Percentiles rank a stretch among this genome's conserved stretches.
Evolutionary conservation across 2,797 vertebrate genomes (phyloP).

Genomic region (Monodelphis domestica): DNA sequence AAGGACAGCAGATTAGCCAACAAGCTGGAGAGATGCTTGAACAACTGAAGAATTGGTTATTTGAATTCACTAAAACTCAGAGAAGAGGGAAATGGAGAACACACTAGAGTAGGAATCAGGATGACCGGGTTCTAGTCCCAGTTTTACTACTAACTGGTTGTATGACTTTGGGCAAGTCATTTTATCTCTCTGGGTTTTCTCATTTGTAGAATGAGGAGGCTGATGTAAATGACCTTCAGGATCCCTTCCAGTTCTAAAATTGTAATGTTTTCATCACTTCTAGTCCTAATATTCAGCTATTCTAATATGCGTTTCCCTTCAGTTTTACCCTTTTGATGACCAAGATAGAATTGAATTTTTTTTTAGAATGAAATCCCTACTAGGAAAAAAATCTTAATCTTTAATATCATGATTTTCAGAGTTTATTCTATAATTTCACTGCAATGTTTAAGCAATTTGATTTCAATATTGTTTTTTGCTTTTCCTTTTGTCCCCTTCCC

Average conservation of each 20-base stretch:
- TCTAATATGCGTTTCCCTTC: conserved; percentile 21
- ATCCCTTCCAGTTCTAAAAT: no score
- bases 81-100: conserved; percentile 21
- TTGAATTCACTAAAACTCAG: conserved; percentile 16
- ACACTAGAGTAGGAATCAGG: not conserved
- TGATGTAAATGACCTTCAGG: no score
- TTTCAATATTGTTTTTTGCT: not conserved
- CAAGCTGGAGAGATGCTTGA: not conserved
- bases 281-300: no score
- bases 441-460: conserved; percentile 2
- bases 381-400: not conserved
- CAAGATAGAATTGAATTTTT: conserved; percentile 20
- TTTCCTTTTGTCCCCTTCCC: no score
- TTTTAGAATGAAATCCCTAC: not conserved
- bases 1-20: conserved; percentile 21
- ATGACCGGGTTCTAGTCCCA: not conserved
- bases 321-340: conserved; percentile 16
- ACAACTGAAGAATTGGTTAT: not conserved
- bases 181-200: not conserved
- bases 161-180: not conserved
- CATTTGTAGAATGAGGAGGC: not conserved
- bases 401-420: not conserved
- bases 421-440: not conserved
- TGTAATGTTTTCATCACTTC: no score
- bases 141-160: not conserved